Evolutionary conservation across 2,797 vertebrate species (phyloP), one percentile per base, ranked within the genome.

Genomic region (Crocodylus rhombifer): DNA sequence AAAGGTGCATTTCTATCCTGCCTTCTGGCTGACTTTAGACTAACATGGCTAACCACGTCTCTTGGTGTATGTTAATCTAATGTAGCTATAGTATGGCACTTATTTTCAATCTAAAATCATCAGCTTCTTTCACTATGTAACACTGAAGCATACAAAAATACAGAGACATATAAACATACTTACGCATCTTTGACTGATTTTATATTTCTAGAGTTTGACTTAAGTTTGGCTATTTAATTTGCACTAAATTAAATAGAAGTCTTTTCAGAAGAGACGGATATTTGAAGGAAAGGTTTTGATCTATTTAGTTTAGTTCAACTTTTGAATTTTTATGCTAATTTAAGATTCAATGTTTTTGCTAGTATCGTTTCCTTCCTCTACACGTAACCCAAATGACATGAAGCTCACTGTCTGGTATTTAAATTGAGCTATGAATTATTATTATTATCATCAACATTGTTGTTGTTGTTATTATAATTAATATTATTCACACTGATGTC

Each of bases 61-160:
- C 42, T 95, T 91, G 92, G 95, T 91, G 97, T 95, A 95, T 1
- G 1, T 83, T 93, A 94, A 94, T 94, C 90, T 69, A 85, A 93
- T 90, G 90, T 55, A 74, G 55, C 93, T 93, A 87, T 28, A 23
- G 67, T 36, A 91, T 13, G 88, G 71, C 28, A 63, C 10, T 71
- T 21, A 33, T 78, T 85, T 60, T 86, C 77, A 89, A 89, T 92
- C 93, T 89, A 81, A 92, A 79, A 89, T 61, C 4, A 62, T 51
- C 30, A 88, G 55, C 1, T 26, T 93, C 90, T 91, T 90, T 65
- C 16, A 88, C 63, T 65, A 74, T 14, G 57, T 79, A 94, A 93
- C 71, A 25, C 55, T 91, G 80, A 93, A 92, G 51, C 26, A 75
- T 78, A 86, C 3, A 28, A 78, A 73, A 93, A 93, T 23, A 65